Evolutionary conservation across 2,888 invertebrate genomes (phyloP).

Genomic region (Zootermopsis nevadensis): DNA sequence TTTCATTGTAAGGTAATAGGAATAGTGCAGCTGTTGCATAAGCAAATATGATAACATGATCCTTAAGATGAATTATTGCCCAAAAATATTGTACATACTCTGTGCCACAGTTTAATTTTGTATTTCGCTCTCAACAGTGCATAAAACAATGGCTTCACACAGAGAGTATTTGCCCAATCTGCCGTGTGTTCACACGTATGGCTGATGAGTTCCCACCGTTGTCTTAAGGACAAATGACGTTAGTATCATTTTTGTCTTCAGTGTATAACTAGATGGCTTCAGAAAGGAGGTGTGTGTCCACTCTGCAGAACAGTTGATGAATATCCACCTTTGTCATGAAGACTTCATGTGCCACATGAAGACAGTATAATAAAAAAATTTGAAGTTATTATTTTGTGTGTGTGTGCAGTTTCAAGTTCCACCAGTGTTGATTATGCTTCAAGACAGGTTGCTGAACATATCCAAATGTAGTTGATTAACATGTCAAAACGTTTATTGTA

Average conservation of each 20-base stretch:
- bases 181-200: conserved; percentile 52
- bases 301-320: background rate
- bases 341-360: background rate
- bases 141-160: conserved; percentile 52
- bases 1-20: too few species aligned
- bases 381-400: too few species aligned
- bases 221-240: conserved; percentile 12
- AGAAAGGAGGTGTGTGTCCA: background rate
- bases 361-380: too few species aligned
- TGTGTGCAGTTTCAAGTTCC: too few species aligned
- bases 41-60: too few species aligned
- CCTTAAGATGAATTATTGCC: too few species aligned
- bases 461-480: too few species aligned
- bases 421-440: too few species aligned
- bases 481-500: too few species aligned
- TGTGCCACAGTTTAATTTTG: background rate
- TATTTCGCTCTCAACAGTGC: conserved; percentile 51
- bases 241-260: background rate
- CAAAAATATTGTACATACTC: too few species aligned
- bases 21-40: too few species aligned
- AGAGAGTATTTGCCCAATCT: conserved; percentile 52
- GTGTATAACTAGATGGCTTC: conserved; percentile 7
- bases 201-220: conserved; percentile 53
- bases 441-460: too few species aligned
- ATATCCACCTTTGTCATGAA: background rate